phyloP scores from a whole-genome alignment of 1,140 invertebrate species.

The Rhagoletis pomonella region DNA sequence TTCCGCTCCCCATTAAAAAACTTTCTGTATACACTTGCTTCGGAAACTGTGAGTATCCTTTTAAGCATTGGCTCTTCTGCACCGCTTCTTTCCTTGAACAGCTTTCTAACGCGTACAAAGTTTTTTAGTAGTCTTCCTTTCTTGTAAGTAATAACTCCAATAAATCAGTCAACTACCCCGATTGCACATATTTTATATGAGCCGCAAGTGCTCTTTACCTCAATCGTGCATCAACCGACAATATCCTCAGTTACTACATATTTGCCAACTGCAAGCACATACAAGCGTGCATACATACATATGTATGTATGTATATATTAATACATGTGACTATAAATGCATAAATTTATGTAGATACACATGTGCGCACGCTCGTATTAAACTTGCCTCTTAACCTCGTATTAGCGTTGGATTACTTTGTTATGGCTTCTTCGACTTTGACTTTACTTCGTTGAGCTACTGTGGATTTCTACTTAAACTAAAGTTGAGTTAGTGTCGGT shows the following conservation, averaged over 20 bases:
- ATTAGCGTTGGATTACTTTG: slow-evolving; percentile 50
- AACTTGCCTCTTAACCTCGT: slow-evolving; percentile 47
- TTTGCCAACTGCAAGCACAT: background rate
- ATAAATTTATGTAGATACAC: background rate
- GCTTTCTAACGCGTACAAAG: background rate
- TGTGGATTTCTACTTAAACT: slow-evolving; percentile 13
- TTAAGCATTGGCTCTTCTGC: too few species aligned
- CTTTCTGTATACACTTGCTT: too few species aligned
- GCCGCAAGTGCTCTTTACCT: background rate
- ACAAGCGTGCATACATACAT: background rate
- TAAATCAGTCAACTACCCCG: slow-evolving; percentile 38
- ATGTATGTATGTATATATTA: too few species aligned
- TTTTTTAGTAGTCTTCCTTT: background rate
- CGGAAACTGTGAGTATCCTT: too few species aligned
- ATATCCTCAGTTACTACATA: background rate
- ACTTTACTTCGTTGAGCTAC: background rate
- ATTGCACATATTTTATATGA: background rate
- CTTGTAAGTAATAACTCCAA: background rate
- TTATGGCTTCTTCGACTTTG: slow-evolving; percentile 43
- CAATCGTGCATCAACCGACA: background rate
- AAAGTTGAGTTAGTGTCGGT: background rate
- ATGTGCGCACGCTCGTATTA: background rate
- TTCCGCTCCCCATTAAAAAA: too few species aligned
- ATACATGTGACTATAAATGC: too few species aligned
- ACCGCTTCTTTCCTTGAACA: too few species aligned